phyloP scores from a whole-genome alignment of 2,797 vertebrate species.

The Xenentodon cancila region DNA sequence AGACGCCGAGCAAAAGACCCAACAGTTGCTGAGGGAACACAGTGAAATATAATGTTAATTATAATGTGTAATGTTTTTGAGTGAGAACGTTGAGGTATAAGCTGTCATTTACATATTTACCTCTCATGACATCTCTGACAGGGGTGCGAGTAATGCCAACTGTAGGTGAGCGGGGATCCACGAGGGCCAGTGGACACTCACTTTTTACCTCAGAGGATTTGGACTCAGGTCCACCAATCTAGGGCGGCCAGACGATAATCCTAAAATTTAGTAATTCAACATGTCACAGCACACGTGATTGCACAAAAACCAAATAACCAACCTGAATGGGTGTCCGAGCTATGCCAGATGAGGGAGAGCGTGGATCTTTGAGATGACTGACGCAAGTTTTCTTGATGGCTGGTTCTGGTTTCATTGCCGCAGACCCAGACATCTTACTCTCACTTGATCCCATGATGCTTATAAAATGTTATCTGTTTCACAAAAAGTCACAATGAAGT shows the following conservation, averaged over 20 bases:
- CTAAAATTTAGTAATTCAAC: neutral
- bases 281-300: neutral
- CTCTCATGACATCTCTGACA: conserved; percentile 77
- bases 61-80: neutral
- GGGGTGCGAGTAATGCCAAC: conserved; percentile 79
- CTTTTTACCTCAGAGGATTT: conserved; percentile 37
- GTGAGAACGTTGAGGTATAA: neutral
- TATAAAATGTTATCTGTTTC: neutral
- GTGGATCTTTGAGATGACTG: conserved; percentile 72
- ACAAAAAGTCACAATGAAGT: neutral
- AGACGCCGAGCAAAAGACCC: conserved; percentile 77
- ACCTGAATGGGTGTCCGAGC: conserved; percentile 85
- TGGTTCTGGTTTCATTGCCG: conserved; percentile 62
- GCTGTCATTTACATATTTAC: conserved; percentile 43
- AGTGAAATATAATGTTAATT: neutral
- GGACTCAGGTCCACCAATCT: conserved; percentile 57
- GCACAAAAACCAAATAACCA: neutral
- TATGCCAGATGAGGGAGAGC: conserved; percentile 77
- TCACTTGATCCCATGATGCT: conserved; percentile 79
- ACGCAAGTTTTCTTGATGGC: conserved; percentile 55
- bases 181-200: conserved; percentile 32
- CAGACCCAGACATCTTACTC: conserved; percentile 70
- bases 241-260: neutral
- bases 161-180: conserved; percentile 82
- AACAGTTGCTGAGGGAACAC: conserved; percentile 71